Base-by-base conservation (phyloP, 1,140 invertebrate genomes). In the Chironomus tepperi region DNA sequence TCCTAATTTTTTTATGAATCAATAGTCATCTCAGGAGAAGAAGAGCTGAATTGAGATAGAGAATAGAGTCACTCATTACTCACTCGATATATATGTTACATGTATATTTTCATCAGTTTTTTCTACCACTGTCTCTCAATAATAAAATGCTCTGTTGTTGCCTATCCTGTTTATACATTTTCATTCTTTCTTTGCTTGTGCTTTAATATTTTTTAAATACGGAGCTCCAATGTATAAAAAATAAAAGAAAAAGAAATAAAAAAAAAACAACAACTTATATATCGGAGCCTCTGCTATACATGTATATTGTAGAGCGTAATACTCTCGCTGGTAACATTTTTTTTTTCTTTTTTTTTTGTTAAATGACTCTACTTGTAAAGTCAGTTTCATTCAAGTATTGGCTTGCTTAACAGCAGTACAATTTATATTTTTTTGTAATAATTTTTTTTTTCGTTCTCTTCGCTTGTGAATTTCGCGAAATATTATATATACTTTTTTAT, bases 361-460 rank as follows among this genome's bases (percentile, higher is more conserved):
- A 70, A 70, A 70, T 70, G 65, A 70, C 65, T 70, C 65, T 70
- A 18, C 65, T 70, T 70, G 18, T 70, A 16, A 70, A 70, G 65
- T 70, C 65, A 70, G 65, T 70, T 70, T 70, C 65, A 70, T 70
- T 70, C 65, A 70, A 70, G 65, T 70, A 70, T 70, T 70, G 65
- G 65, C 65, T 70, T 70, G 65, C 65, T 70, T 70, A 70, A 70
- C 65, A 70, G 65, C 65, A 70, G 18, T 70, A 70, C 65, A 70
- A 70, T 70, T 70, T 70, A 70, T 70, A 70, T 70, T 70, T 70
- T 57, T 70, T 70, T 70, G 65, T 70, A 70, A 70, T 70, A 70
- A 70, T 70, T 70, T 70, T 70, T 57, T 57, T 57, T n/a, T 57
- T 57, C 47, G 47, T 57, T 57, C 47, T 57, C 47, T 57, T 57